These are phyloP conservation scores for Eupithecia exiguata DNA, from an alignment of 2,888 invertebrate genomes.

Conservation along the genomic window DNA sequence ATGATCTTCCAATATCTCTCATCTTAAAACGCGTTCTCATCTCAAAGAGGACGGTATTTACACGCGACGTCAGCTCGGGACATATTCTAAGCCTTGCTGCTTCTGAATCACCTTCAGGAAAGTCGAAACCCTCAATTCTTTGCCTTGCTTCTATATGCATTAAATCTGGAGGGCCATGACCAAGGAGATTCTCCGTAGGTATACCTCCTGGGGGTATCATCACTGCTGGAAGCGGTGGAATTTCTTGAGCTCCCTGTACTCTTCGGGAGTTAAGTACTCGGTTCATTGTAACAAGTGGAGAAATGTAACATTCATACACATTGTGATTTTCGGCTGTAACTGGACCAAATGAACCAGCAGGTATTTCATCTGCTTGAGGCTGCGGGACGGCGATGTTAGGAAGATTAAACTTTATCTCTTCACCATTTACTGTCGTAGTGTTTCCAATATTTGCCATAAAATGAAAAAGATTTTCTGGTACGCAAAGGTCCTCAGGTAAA, in stretches of 20 bases:
- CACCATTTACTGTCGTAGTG: conserved; percentile 39
- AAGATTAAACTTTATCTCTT: conserved; percentile 40
- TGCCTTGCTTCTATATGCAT: conserved; percentile 30
- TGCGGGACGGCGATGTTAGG: conserved; percentile 38
- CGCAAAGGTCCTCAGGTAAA: conserved; percentile 40
- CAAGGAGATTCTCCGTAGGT: conserved; percentile 34
- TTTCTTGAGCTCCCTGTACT: conserved; percentile 15
- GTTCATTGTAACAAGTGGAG: conserved; percentile 34
- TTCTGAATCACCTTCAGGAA: conserved; percentile 32
- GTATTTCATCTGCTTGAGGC: conserved; percentile 24
- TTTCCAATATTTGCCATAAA: conserved; percentile 38
- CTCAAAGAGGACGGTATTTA: conserved; percentile 29
- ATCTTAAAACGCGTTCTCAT: conserved; percentile 9
- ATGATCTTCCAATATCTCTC: conserved; percentile 14
- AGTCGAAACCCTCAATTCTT: conserved; percentile 39
- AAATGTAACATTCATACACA: conserved; percentile 31
- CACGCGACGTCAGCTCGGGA: conserved; percentile 32
- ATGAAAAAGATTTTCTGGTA: conserved; percentile 42
- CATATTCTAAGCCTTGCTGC: conserved; percentile 27
- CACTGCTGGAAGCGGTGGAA: conserved; percentile 37
- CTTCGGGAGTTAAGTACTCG: conserved; percentile 30
- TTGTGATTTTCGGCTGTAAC: conserved; percentile 21
- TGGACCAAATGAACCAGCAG: conserved; percentile 24
- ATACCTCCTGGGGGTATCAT: conserved; percentile 33
- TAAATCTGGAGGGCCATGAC: conserved; percentile 39